Evolutionary conservation across 1,140 invertebrate species (phyloP).

Genomic region (Drosophila parvula): DNA sequence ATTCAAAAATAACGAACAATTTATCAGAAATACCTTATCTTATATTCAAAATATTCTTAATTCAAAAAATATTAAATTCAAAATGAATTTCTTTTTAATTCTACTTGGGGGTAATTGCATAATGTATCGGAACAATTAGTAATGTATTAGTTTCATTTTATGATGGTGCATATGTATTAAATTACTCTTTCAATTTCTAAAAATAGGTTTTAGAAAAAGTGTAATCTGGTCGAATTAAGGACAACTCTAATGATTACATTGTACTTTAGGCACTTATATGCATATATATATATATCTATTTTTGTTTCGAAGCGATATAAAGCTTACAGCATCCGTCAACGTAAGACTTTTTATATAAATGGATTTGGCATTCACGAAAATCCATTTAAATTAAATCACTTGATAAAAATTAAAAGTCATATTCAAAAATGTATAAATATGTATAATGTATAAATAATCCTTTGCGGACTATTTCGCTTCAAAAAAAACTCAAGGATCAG

Average conservation of each 20-base stretch:
- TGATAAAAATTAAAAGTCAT: not conserved
- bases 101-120: not conserved
- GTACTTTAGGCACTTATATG: not conserved
- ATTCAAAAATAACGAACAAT: not conserved
- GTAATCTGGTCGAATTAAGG: conserved; percentile 2
- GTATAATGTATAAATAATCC: too few relatives aligned
- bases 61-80: too few relatives aligned
- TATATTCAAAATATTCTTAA: too few relatives aligned
- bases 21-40: not conserved
- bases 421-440: too few relatives aligned
- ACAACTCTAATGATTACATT: conserved; percentile 5
- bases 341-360: not conserved
- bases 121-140: not conserved
- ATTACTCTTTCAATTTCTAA: not conserved
- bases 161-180: not conserved
- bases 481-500: not conserved
- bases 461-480: too few relatives aligned
- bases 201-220: not conserved
- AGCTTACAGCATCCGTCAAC: not conserved
- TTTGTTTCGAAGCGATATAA: not conserved
- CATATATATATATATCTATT: not conserved
- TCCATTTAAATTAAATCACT: not conserved
- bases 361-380: not conserved
- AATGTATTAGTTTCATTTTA: not conserved
- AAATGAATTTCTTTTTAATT: not conserved